phyloP scores from a whole-genome alignment of 2,888 invertebrate species.

The Salpingus planirostris region DNA sequence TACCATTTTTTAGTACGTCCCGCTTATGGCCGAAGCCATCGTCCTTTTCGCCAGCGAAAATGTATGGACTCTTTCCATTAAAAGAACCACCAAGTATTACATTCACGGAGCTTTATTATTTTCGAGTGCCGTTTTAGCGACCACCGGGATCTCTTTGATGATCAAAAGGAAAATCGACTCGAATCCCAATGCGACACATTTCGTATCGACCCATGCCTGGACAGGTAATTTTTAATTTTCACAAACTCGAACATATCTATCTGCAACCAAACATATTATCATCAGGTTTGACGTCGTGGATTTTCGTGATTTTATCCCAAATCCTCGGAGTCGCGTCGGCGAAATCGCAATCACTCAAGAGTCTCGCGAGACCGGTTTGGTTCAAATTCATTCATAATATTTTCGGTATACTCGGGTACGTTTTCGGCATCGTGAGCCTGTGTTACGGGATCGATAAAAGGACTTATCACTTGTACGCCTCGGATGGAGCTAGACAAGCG shows the following conservation, averaged over 20 bases:
- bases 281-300: conserved; percentile 7
- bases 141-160: conserved; percentile 19
- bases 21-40: conserved; percentile 28
- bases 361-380: conserved; percentile 3
- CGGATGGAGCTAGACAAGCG: conserved; percentile 3
- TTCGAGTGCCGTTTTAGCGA: conserved; percentile 18
- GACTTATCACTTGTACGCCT: not conserved
- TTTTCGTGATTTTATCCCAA: conserved; percentile 8
- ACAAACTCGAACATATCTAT: no score
- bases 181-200: no score
- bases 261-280: no score
- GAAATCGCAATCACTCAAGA: conserved; percentile 5
- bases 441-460: conserved; percentile 17
- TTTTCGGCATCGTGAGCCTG: conserved; percentile 30
- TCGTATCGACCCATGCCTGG: not conserved
- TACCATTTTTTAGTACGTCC: conserved; percentile 23
- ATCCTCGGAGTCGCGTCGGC: conserved; percentile 6
- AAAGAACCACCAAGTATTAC: conserved; percentile 21
- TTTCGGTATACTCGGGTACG: conserved; percentile 29
- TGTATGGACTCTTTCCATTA: conserved; percentile 21
- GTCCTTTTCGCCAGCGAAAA: conserved; percentile 26
- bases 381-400: conserved; percentile 31
- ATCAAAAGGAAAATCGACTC: no score
- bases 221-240: conserved; percentile 1
- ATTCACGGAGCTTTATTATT: conserved; percentile 23